Conservation (phyloP, 1,140 invertebrate species). For the Saccostrea glomerata region DNA sequence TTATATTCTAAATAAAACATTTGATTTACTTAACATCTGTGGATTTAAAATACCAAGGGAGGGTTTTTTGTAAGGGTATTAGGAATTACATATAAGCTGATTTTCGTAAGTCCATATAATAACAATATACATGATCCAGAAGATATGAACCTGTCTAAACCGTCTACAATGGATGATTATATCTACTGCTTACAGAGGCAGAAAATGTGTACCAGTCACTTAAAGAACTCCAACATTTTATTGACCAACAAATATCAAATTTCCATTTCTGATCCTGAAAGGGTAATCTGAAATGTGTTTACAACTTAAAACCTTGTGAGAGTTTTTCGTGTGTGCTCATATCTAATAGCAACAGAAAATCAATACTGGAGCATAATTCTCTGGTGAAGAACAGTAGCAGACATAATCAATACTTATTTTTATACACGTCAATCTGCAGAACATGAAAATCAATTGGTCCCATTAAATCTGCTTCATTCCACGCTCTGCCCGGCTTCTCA, state of each 20-base stretch:
- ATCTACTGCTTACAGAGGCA: not conserved
- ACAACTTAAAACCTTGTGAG: not conserved
- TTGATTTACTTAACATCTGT: constrained; percentile 4
- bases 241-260: not conserved
- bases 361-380: constrained; percentile 15
- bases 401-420: constrained; percentile 37
- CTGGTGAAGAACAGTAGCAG: constrained; percentile 3
- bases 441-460: constrained; percentile 34
- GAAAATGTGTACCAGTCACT: not conserved
- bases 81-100: constrained; percentile 18
- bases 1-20: not conserved
- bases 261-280: not conserved
- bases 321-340: constrained; percentile 17
- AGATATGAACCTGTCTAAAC: not conserved
- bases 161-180: not conserved
- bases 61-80: not conserved
- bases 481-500: not conserved
- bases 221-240: not conserved
- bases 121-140: constrained; percentile 18
- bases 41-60: not conserved
- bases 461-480: constrained; percentile 27
- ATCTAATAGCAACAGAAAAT: constrained; percentile 27
- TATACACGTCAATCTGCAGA: constrained; percentile 36
- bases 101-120: not conserved
- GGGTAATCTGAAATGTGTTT: not conserved